Evolutionary conservation across 1,140 invertebrate species (phyloP).

Genomic region (Caenorhabditis latens): DNA sequence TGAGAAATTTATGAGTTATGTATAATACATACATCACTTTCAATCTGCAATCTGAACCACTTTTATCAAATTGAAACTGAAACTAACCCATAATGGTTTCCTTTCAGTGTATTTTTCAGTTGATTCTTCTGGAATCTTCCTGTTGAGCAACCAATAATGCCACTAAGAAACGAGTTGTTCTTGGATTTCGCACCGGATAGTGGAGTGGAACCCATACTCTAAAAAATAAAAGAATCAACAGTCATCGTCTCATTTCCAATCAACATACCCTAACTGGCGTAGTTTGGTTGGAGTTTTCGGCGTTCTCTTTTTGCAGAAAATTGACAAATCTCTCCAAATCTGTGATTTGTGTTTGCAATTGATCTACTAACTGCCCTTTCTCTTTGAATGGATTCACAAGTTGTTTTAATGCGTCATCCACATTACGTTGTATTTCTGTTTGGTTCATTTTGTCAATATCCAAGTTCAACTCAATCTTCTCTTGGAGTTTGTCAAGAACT

Average conservation of each 20-base stretch:
- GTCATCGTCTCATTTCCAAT: neutral
- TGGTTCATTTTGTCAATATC: constrained; percentile 84
- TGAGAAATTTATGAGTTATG: no score
- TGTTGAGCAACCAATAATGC: constrained; percentile 87
- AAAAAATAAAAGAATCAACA: neutral
- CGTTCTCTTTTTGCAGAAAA: constrained; percentile 87
- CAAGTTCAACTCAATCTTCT: constrained; percentile 84
- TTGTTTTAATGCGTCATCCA: constrained; percentile 84
- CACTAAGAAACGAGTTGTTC: constrained; percentile 82
- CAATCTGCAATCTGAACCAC: no score
- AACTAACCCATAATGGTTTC: constrained; percentile 89
- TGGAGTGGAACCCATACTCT: constrained; percentile 5
- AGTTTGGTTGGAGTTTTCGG: constrained; percentile 33
- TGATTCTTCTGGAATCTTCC: constrained; percentile 85
- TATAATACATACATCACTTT: no score
- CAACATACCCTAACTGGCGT: constrained; percentile 45
- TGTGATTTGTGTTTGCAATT: constrained; percentile 91
- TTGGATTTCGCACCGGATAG: constrained; percentile 11
- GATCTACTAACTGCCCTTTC: constrained; percentile 92
- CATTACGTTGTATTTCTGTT: constrained; percentile 86
- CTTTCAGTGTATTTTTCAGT: constrained; percentile 87
- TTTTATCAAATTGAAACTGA: no score
- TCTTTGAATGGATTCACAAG: constrained; percentile 93
- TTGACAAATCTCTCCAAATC: constrained; percentile 97
- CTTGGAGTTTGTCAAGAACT: constrained; percentile 86